phyloP scores from a whole-genome alignment of 2,797 vertebrate species.

The Notoglanidium macrostoma region DNA sequence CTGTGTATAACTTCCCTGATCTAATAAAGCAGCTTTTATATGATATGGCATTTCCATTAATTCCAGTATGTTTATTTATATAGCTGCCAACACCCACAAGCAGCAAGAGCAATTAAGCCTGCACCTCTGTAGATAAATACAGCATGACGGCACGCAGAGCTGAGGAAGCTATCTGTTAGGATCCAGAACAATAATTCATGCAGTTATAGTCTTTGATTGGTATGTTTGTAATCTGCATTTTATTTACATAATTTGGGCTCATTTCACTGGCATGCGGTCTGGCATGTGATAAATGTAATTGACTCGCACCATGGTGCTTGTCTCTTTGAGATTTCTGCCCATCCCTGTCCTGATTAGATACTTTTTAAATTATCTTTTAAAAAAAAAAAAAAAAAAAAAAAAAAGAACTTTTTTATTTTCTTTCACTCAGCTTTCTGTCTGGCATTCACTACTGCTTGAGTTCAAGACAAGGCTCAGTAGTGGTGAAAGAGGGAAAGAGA shows the following conservation, averaged over 20 bases:
- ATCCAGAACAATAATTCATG: slow-evolving; percentile 60
- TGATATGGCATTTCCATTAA: slow-evolving; percentile 59
- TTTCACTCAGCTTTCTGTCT: background rate
- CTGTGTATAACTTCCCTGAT: slow-evolving; percentile 21
- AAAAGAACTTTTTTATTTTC: background rate
- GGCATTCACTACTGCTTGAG: background rate
- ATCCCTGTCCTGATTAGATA: slow-evolving; percentile 21
- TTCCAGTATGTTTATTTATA: slow-evolving; percentile 58
- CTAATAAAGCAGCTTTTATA: slow-evolving; percentile 53
- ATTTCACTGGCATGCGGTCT: slow-evolving; percentile 51
- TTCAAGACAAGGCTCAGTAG: background rate
- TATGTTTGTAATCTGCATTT: slow-evolving; percentile 68
- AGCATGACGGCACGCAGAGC: slow-evolving; percentile 52
- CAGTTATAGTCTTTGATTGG: slow-evolving; percentile 61
- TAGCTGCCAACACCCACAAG: slow-evolving; percentile 46
- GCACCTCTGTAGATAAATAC: slow-evolving; percentile 61
- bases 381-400: no score
- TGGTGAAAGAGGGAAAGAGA: background rate
- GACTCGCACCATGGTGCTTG: slow-evolving; percentile 39
- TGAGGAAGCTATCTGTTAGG: slow-evolving; percentile 56
- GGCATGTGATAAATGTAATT: slow-evolving; percentile 61
- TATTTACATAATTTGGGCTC: slow-evolving; percentile 65
- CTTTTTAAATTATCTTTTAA: background rate
- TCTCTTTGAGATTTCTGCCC: slow-evolving; percentile 37
- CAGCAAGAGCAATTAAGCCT: slow-evolving; percentile 60